Base-by-base conservation (phyloP, 1,140 invertebrate species). In the Drosophila sp. region DNA sequence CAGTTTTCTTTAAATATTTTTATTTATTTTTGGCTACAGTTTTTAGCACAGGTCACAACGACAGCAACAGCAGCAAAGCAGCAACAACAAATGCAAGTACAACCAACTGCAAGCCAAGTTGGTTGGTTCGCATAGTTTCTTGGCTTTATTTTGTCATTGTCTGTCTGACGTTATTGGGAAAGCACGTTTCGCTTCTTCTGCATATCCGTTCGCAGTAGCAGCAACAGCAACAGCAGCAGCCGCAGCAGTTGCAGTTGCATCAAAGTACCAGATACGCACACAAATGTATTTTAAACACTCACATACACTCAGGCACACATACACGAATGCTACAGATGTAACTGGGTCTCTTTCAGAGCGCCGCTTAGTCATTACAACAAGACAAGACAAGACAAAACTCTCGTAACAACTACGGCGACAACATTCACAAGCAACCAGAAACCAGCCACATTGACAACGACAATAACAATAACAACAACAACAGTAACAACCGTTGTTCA, bases 1-100 rank as follows among this genome's bases (percentile, higher is more conserved):
- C 83, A 89, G 83, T 89, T 87, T 87, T 87, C 80, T 80, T 89
- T 74, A 83, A 76, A 83, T 78, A 79, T 89, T 87, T 87, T 79
- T 87, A 86, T 89, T 83, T 86, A 86, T 87, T 86, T 86, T 82
- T 64, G 75, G 71, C 48, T 70, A 63, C 58, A 82, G n/a, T 65
- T 72, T 76, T 73, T 61, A 70, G 63, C 40, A 50, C 61, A 71
- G 11, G 50, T 45, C 13, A 61, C 50, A 48, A 18, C 21, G 29
- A n/a, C 43, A 67, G 27, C 32, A 43, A 38, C 9, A 53, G 18
- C 45, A 46, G n/a, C n/a, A n/a, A n/a, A n/a, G n/a, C 43, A 67
- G 27, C 32, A 43, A 38, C 9, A 53, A 27, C 45, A 46, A 25
- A 32, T 38, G 29, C 38, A 18, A 16, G 21, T 32, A 48, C 7